Percentiles rank a stretch among this genome's conserved stretches.
These are phyloP conservation scores for Hassar affinis DNA, from an alignment of 2,113 vertebrate species.

Conservation along the genomic window DNA sequence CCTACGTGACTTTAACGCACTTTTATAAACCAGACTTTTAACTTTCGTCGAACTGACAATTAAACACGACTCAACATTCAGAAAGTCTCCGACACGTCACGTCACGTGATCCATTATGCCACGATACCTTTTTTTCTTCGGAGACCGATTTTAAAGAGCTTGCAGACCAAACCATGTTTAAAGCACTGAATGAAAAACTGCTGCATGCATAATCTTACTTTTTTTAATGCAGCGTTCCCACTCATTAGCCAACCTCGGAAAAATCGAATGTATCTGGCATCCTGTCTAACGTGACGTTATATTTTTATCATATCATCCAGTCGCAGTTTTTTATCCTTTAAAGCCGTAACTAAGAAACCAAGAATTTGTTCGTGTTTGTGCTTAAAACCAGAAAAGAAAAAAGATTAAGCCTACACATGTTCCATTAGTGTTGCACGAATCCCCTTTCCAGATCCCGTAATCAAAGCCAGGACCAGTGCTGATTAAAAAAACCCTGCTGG, in stretches of 20 bases:
- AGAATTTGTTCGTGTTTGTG: too few relatives aligned
- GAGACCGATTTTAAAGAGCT: not conserved
- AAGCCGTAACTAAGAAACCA: not conserved
- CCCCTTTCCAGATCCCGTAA: not conserved
- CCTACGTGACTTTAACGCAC: not conserved
- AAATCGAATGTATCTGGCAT: not conserved
- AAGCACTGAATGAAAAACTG: not conserved
- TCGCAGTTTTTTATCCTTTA: not conserved
- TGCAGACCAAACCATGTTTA: not conserved
- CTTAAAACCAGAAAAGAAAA: not conserved
- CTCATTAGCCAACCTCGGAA: not conserved
- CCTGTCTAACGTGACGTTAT: not conserved
- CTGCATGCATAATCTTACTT: not conserved
- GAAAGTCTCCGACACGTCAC: not conserved
- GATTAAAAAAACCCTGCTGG: not conserved
- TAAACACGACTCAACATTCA: not conserved
- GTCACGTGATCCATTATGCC: not conserved
- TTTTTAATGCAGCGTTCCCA: not conserved
- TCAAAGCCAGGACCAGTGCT: not conserved
- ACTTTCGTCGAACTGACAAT: not conserved
- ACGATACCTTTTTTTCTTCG: not conserved
- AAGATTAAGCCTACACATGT: too few relatives aligned
- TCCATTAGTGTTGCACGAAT: not conserved
- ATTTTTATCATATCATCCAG: not conserved
- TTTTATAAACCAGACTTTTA: not conserved